Conservation (phyloP, 2,797 vertebrate species). For the Eospalax fontanierii region DNA sequence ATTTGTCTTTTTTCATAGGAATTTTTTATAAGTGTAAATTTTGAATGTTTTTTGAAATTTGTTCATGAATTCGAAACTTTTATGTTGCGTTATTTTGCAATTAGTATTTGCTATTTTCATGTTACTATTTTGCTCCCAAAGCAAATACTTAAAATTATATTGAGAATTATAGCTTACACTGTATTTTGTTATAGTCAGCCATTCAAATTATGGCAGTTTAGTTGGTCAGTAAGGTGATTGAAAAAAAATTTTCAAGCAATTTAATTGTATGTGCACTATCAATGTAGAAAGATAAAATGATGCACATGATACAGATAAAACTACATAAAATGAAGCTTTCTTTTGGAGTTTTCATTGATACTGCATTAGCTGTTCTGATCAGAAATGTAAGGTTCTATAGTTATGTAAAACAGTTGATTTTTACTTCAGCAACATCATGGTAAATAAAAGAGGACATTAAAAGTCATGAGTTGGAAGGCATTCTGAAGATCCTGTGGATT, state of each 20-base stretch:
- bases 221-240: background rate
- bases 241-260: constrained; percentile 34
- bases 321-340: constrained; percentile 6
- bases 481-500: constrained; percentile 38
- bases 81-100: constrained; percentile 60
- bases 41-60: constrained; percentile 42
- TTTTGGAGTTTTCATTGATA: constrained; percentile 30
- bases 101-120: constrained; percentile 49
- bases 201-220: constrained; percentile 54
- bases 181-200: constrained; percentile 39
- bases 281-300: background rate
- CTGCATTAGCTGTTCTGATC: background rate
- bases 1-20: constrained; percentile 42
- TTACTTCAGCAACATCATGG: constrained; percentile 40
- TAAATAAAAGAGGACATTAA: constrained; percentile 56
- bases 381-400: constrained; percentile 24
- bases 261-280: background rate
- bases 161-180: constrained; percentile 52
- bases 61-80: constrained; percentile 65
- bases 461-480: constrained; percentile 20
- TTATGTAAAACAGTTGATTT: background rate
- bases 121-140: constrained; percentile 72
- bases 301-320: background rate
- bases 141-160: constrained; percentile 25
- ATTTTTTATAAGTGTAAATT: constrained; percentile 24